Conservation (phyloP, 2,888 invertebrate species). For the Aleiodes testaceus region DNA sequence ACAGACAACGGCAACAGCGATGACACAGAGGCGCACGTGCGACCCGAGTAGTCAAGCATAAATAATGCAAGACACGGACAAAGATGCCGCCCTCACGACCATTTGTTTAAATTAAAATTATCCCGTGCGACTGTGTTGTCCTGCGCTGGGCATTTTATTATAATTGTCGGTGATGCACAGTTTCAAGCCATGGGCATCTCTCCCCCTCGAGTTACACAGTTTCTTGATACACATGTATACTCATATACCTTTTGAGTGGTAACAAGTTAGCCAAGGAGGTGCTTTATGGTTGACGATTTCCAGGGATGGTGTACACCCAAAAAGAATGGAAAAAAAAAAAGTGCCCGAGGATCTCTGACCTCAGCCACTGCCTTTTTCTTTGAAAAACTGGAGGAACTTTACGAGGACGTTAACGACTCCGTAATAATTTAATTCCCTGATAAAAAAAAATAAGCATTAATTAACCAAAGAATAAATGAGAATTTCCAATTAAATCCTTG, state of each 20-base stretch:
- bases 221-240: slow-evolving; percentile 28
- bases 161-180: slow-evolving; percentile 37
- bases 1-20: slow-evolving; percentile 55
- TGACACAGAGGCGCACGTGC: slow-evolving; percentile 73
- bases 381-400: slow-evolving; percentile 1
- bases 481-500: not conserved
- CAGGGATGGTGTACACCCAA: not conserved
- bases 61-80: slow-evolving; percentile 72
- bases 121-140: slow-evolving; percentile 57
- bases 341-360: not conserved
- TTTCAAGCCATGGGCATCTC: slow-evolving; percentile 9
- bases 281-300: slow-evolving; percentile 23
- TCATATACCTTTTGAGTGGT: not conserved
- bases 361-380: not conserved
- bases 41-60: slow-evolving; percentile 68
- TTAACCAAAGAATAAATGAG: slow-evolving; percentile 2
- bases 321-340: not conserved
- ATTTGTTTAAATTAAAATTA: slow-evolving; percentile 74
- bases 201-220: slow-evolving; percentile 37
- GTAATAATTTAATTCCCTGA: too few species aligned
- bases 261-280: slow-evolving; percentile 12
- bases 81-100: slow-evolving; percentile 72
- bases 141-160: slow-evolving; percentile 45
- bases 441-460: too few species aligned
- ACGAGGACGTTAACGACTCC: slow-evolving; percentile 14